These are phyloP conservation scores for Drosophila nebulosa DNA, from an alignment of 1,140 invertebrate genomes.

Conservation along the genomic window DNA sequence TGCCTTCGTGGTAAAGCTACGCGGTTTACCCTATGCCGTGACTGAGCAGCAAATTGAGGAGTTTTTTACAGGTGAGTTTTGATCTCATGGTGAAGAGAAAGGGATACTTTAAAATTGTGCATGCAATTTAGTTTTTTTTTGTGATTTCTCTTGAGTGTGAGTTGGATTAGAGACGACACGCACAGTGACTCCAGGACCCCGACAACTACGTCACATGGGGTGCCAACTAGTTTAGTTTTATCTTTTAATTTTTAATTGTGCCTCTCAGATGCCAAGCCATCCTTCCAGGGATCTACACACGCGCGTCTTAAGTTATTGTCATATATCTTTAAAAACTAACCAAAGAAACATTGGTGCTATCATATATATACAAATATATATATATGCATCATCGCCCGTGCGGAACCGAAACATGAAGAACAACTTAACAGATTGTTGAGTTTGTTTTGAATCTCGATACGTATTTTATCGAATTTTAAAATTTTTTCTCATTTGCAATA, in stretches of 20 bases:
- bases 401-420: background rate
- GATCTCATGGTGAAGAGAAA: background rate
- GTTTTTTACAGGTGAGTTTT: slow-evolving; percentile 78
- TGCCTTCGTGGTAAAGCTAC: slow-evolving; percentile 75
- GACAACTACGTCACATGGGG: background rate
- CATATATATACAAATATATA: no score
- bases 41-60: slow-evolving; percentile 78
- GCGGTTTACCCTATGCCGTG: slow-evolving; percentile 73
- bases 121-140: background rate
- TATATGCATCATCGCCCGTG: background rate
- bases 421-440: background rate
- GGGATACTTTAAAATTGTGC: background rate
- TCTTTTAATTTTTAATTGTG: background rate
- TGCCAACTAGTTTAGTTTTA: background rate
- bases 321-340: background rate
- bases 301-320: background rate
- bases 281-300: background rate
- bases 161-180: background rate
- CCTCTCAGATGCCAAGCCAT: no score
- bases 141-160: background rate
- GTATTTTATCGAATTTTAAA: background rate
- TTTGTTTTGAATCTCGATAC: background rate
- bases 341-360: background rate
- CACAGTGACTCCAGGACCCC: background rate
- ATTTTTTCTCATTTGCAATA: background rate